These are phyloP conservation scores for Leuctra nigra DNA, from an alignment of 2,888 invertebrate species.

Conservation along the genomic window DNA sequence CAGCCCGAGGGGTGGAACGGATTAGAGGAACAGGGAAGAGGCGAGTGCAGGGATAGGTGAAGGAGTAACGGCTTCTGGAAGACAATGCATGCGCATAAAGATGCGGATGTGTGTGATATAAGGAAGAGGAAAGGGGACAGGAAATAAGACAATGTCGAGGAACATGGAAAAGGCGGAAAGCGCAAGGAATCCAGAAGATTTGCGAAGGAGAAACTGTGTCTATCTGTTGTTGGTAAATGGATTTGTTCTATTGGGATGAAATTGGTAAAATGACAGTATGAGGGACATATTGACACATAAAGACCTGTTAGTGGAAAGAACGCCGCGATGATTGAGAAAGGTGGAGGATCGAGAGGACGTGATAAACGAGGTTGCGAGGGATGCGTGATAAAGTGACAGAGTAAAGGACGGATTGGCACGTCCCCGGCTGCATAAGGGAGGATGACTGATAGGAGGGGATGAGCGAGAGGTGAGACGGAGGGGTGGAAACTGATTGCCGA, in stretches of 20 bases:
- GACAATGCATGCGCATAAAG: neutral
- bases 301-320: conserved; percentile 2
- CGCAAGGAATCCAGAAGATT: neutral
- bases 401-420: conserved; percentile 22
- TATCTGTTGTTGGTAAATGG: conserved; percentile 8
- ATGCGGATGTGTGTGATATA: conserved; percentile 9
- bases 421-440: neutral
- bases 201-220: conserved; percentile 3
- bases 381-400: conserved; percentile 20
- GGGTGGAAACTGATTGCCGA: neutral
- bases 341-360: neutral
- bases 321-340: neutral
- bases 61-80: neutral
- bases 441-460: conserved; percentile 13
- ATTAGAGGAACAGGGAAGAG: neutral
- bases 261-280: conserved; percentile 15
- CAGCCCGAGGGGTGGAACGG: conserved; percentile 3
- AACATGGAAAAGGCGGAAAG: conserved; percentile 13
- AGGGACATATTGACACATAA: conserved; percentile 15
- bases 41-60: neutral
- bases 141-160: neutral
- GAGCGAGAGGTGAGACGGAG: neutral
- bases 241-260: too few species aligned
- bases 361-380: conserved; percentile 3
- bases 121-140: neutral